Conservation (phyloP, 2,113 vertebrate genomes). For the Microtus richardsoni region DNA sequence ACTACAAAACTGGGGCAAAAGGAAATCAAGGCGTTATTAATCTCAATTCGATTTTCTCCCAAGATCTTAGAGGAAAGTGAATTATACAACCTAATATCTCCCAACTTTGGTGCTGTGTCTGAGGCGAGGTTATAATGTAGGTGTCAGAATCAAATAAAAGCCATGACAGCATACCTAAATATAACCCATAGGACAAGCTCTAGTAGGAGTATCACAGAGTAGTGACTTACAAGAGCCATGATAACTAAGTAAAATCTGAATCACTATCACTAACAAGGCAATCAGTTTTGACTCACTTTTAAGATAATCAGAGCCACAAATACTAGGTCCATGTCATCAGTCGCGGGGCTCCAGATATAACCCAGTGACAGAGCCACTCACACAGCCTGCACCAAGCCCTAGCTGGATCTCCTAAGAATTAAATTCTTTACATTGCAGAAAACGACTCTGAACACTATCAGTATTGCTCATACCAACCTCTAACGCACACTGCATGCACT, state of each 20-base stretch:
- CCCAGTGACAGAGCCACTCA: not conserved
- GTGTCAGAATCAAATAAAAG: conserved; percentile 20
- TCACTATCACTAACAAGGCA: not conserved
- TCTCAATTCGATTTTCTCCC: not conserved
- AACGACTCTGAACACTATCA: not conserved
- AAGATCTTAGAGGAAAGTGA: not conserved
- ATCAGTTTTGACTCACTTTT: not conserved
- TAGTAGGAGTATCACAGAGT: not conserved
- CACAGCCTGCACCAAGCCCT: not conserved
- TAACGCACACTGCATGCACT: not conserved
- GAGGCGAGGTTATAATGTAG: not conserved
- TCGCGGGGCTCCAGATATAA: not conserved
- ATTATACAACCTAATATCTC: not conserved
- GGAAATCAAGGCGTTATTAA: not conserved
- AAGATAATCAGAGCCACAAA: not conserved
- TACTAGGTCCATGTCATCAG: not conserved
- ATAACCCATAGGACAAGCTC: not conserved
- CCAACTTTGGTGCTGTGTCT: not conserved
- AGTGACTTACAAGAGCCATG: conserved; percentile 17
- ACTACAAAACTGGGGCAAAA: not conserved
- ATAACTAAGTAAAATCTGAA: conserved; percentile 33
- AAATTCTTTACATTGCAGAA: conserved; percentile 18
- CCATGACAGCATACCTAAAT: not conserved
- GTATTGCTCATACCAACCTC: not conserved
- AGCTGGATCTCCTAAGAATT: not conserved